A percentile compares a stretch with the other conserved stretches of the same genome.
These are phyloP conservation scores for Brachylomia viminalis DNA, from an alignment of 2,888 invertebrate genomes.

Conservation along the genomic window DNA sequence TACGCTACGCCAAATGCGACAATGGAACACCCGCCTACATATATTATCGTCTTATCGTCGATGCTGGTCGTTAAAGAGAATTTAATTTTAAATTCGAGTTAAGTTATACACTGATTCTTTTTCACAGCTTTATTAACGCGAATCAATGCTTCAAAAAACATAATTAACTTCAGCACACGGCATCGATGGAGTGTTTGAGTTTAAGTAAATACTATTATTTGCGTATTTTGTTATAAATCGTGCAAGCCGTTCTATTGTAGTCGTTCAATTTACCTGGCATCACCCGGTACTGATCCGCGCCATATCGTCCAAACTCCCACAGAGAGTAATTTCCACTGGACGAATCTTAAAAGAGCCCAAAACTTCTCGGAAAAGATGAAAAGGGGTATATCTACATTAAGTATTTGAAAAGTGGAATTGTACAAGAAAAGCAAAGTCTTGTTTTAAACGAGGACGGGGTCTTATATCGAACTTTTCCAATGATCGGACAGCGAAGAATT, in stretches of 20 bases:
- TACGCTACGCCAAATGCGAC: slow-evolving; percentile 61
- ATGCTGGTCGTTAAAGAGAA: slow-evolving; percentile 43
- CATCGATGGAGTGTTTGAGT: slow-evolving; percentile 18
- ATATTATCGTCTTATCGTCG: slow-evolving; percentile 55
- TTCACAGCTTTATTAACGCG: slow-evolving; percentile 1
- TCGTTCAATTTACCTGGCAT: slow-evolving; percentile 73
- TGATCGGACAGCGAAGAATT: slow-evolving; percentile 86
- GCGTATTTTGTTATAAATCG: slow-evolving; percentile 30
- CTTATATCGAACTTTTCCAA: slow-evolving; percentile 86
- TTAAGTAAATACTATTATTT: slow-evolving; percentile 37
- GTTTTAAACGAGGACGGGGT: slow-evolving; percentile 84
- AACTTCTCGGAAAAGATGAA: slow-evolving; percentile 85
- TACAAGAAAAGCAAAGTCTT: slow-evolving; percentile 89
- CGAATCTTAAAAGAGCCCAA: slow-evolving; percentile 83
- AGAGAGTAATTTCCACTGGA: slow-evolving; percentile 82
- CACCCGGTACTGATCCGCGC: slow-evolving; percentile 70
- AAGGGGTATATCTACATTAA: slow-evolving; percentile 87
- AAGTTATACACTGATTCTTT: slow-evolving; percentile 21
- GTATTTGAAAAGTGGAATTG: slow-evolving; percentile 88
- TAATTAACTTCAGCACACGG: slow-evolving; percentile 28
- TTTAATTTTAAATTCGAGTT: slow-evolving; percentile 39
- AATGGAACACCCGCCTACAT: slow-evolving; percentile 50
- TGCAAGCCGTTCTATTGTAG: slow-evolving; percentile 43
- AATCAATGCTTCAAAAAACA: slow-evolving; percentile 32
- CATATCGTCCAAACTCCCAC: slow-evolving; percentile 72